Base-by-base conservation (phyloP, 1,140 invertebrate species). In the Amyelois transitella region DNA sequence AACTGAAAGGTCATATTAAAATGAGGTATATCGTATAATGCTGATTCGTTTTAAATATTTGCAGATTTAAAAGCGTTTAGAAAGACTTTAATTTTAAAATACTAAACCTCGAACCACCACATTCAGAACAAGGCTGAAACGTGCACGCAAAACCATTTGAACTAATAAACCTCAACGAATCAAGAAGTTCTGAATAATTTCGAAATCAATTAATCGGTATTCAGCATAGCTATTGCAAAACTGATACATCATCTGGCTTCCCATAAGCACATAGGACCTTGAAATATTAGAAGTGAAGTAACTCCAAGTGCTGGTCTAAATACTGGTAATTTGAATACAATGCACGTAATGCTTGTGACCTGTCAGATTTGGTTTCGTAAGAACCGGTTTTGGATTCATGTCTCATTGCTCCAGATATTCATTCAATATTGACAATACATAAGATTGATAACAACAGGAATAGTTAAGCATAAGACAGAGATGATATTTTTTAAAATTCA, bases 251-350 rank as follows among this genome's bases (percentile, higher is more conserved):
- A 18, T 17, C 38, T 10, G 28, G 51, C 28, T 60, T 60, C 51
- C 51, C 57, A 60, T 60, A 51, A 48, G 45, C 14, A 19, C 52
- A 49, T 7, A 45, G 14, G 57, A 60, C 67, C 67, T 70, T 66
- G 64, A 57, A 21, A 47, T 56, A 20, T 32, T 49, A 48, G 21
- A 20, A 47, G 44, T 55, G 53, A 50, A 50, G 54, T 51, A 56
- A 58, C 53, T 53, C 51, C 59, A 60, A 53, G 55, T 43, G 60
- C 43, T 21, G 45, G 20, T 72, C 68, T 64, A 70, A 70, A 72
- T 70, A 55, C 66, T 66, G 61, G 64, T 66, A 24, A 78, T 78
- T 78, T 76, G 66, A 66, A 78, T 79, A 79, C 76, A 79, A 79
- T 79, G 58, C 52, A 51, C n/a, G 57, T 58, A 60, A 64, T 60